These are phyloP conservation scores for Hylaeus anthracinus DNA, from an alignment of 1,140 invertebrate species.

Conservation along the genomic window DNA sequence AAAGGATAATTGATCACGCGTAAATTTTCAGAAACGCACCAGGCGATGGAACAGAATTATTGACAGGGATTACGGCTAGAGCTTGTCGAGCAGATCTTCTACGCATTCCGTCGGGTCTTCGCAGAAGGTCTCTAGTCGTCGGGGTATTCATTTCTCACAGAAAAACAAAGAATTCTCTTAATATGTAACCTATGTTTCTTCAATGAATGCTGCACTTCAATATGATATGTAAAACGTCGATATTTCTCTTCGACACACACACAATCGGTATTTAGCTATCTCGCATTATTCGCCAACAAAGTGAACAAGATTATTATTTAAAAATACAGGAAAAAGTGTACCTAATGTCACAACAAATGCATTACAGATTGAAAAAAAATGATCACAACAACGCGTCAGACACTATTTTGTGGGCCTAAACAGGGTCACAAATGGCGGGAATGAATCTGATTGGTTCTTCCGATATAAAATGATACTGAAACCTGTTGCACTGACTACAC, in stretches of 20 bases:
- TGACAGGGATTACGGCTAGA: conserved; percentile 74
- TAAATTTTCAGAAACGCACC: conserved; percentile 48
- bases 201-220: neutral
- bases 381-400: conserved; percentile 17
- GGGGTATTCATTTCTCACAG: conserved; percentile 69
- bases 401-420: neutral
- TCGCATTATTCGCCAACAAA: neutral
- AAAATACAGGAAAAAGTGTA: neutral
- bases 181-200: neutral
- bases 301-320: neutral
- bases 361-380: neutral
- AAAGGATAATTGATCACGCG: neutral
- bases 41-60: conserved; percentile 69
- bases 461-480: neutral
- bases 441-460: conserved; percentile 4
- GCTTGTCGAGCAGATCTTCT: conserved; percentile 73
- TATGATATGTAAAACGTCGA: conserved; percentile 1
- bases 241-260: neutral
- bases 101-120: conserved; percentile 67
- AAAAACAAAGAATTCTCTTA: neutral
- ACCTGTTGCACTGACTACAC: neutral
- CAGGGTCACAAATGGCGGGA: conserved; percentile 20
- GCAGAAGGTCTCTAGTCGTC: conserved; percentile 66
- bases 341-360: neutral
- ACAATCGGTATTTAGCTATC: neutral